Evolutionary conservation across 1,140 invertebrate genomes (phyloP), one percentile per base, ranked within the genome.

Genomic region (Drosophila hydei): DNA sequence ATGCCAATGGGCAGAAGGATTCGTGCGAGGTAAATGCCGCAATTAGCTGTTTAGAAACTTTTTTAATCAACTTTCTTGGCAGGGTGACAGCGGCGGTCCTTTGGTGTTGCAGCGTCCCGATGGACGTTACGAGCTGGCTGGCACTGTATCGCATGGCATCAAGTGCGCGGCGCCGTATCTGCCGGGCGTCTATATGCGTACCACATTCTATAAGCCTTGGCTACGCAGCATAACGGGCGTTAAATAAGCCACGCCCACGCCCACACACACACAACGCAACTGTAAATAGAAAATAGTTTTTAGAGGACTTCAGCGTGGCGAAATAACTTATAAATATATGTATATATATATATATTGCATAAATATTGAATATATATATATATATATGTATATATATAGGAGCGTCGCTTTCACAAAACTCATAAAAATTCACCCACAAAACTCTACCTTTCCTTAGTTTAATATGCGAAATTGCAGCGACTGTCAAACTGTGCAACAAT

Each of bases 31-130:
- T 98, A 93, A 92, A 92, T 92, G 36, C 0, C 1, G 48, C 25
- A 21, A 45, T 45, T 45, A 23, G 18, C n/a, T 9, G 16, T 42
- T 42, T 42, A 0, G 11, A 21, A 45, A 45, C 9, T 25, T 36
- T 25, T 55, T 56, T 56, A 43, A 55, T 54, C 19, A 42, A 7
- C 38, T 63, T 38, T 25, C 9, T 30, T 25, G 11, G 9, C 92
- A 98, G 97, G 97, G 97, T 67, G 98, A 99, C 93, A 98, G 97
- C 77, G 98, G 98, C 6, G 97, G 97, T 25, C 98, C 98, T 0
- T 90, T 99, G 59, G 96, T 98, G 27, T 93, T 98, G 18, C 96
- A 97, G 89, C 92, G 96, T 62, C 93, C 94, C 0, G 96, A 98
- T 79, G 97, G 97, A 12, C 94, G 95, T 61, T 99, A 97, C 95